phyloP scores from a whole-genome alignment of 2,888 invertebrate species.

The Agrotis puta region DNA sequence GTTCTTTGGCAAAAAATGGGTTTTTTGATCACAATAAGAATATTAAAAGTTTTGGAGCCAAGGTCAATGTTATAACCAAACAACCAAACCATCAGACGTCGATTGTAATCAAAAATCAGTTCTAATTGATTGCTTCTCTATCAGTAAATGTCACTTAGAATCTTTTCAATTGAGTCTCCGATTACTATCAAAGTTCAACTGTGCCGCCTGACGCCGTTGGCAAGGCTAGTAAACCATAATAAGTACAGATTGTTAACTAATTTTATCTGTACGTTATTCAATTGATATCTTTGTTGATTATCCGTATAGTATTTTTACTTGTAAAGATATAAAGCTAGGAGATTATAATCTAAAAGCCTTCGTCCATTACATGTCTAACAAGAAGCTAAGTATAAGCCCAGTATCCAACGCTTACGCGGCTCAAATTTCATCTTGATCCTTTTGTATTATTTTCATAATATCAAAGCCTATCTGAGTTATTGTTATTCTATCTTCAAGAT shows the following conservation, averaged over 20 bases:
- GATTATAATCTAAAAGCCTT: slow-evolving; percentile 38
- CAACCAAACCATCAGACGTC: slow-evolving; percentile 6
- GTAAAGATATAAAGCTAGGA: slow-evolving; percentile 8
- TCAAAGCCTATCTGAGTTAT: slow-evolving; percentile 78
- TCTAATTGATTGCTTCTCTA: slow-evolving; percentile 55
- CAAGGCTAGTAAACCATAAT: slow-evolving; percentile 27
- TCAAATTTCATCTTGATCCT: slow-evolving; percentile 76
- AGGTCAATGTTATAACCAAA: slow-evolving; percentile 15
- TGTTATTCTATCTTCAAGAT: slow-evolving; percentile 86
- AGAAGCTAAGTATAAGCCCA: slow-evolving; percentile 31
- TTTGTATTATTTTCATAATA: slow-evolving; percentile 79
- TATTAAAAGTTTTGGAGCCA: slow-evolving; percentile 28
- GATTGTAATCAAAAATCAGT: slow-evolving; percentile 44
- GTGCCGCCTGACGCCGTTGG: slow-evolving; percentile 28
- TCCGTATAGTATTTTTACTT: slow-evolving; percentile 12
- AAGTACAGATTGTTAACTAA: slow-evolving; percentile 35
- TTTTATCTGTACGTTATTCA: slow-evolving; percentile 30
- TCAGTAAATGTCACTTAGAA: slow-evolving; percentile 59
- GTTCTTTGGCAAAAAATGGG: slow-evolving; percentile 36
- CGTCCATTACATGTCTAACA: slow-evolving; percentile 32
- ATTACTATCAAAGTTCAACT: slow-evolving; percentile 51
- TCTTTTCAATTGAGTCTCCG: slow-evolving; percentile 50
- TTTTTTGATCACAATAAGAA: slow-evolving; percentile 21
- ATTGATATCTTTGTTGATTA: slow-evolving; percentile 13
- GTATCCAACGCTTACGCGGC: slow-evolving; percentile 68